Evolutionary conservation across 2,888 invertebrate genomes (phyloP), one percentile per base, ranked within the genome.

Genomic region (Horisme vitalbata): DNA sequence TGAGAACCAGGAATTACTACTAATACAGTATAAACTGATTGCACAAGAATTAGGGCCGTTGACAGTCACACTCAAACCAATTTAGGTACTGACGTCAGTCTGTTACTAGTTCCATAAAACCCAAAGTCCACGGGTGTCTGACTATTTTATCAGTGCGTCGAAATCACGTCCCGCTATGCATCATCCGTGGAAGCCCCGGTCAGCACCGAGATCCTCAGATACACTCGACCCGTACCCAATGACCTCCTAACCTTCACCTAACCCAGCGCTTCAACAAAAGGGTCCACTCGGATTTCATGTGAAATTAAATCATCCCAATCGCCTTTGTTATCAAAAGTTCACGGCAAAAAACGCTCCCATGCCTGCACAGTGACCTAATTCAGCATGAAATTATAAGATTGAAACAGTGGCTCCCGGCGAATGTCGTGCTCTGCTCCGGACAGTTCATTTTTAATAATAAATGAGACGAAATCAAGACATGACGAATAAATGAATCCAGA

Each of bases 391-490:
- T 87, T 84, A 86, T 81, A 72, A 85, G 85, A 84, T 87, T 83
- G 86, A 83, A 89, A 85, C 85, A 81, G 84, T 85, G 79, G 84
- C 83, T 79, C 72, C 69, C 67, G 76, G 75, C 79, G 75, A 75
- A 76, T 75, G 83, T 81, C 79, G 75, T 79, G 71, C 71, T 79
- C 85, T 90, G 90, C 75, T 81, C 65, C 67, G 80, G 90, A 90
- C 90, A 90, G 89, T 87, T 90, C 90, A 90, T 90, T 90, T 90
- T 90, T 90, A 90, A 90, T 90, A 90, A 89, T 89, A 90, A 90
- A 90, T 90, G 90, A 89, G 88, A 88, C 82, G 90, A 90, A 90
- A 90, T 90, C 90, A 90, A 89, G 89, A 89, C 87, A 85, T 87
- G 90, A 89, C 89, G 90, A 90, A 90, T 90, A 90, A 90, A 90